Base-by-base conservation (phyloP, 2,888 invertebrate species). In the Dryobota labecula region DNA sequence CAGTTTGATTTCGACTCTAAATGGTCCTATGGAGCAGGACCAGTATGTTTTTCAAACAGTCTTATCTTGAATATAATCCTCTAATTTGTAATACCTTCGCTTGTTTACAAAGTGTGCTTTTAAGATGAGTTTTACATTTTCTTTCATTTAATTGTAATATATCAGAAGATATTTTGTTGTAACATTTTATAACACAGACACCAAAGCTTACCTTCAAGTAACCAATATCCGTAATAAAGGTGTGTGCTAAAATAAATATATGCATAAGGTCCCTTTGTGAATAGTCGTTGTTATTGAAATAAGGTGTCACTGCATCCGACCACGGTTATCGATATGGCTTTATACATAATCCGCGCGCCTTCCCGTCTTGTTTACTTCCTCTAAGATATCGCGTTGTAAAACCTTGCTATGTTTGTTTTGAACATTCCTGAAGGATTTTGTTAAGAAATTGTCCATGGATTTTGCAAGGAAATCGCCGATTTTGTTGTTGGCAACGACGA, bases 241-340 rank as follows among this genome's bases (percentile, higher is more conserved):
- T 80, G 78, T 86, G 83, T 85, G 87, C 88, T 90, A 89, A 88
- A 90, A 87, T 89, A 89, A 89, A 92, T 89, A 89, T 88, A 88
- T 86, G 86, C 84, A 86, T 86, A 90, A 87, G 88, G 85, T 88
- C 88, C 90, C 89, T 91, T 90, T 89, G 91, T 89, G 88, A 86
- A 83, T 85, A 85, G 89, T 88, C 91, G 90, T 93, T 93, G 92
- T 91, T 93, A 94, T 94, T 94, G 94, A 94, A 93, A 93, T 93
- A 93, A 93, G 93, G 91, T 88, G 90, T 81, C 82, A 86, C 86
- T 86, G 88, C 90, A 91, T 90, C 91, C 91, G 90, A 89, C 89
- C 88, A 83, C 85, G 86, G 90, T 91, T 92, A 91, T 91, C 91
- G 92, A 88, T 90, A 89, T 87, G 85, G 89, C 91, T 91, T 89